Percentiles rank a stretch among this genome's conserved stretches.
Conservation (phyloP, 2,888 invertebrate species). For the Diaprepes abbreviatus region DNA sequence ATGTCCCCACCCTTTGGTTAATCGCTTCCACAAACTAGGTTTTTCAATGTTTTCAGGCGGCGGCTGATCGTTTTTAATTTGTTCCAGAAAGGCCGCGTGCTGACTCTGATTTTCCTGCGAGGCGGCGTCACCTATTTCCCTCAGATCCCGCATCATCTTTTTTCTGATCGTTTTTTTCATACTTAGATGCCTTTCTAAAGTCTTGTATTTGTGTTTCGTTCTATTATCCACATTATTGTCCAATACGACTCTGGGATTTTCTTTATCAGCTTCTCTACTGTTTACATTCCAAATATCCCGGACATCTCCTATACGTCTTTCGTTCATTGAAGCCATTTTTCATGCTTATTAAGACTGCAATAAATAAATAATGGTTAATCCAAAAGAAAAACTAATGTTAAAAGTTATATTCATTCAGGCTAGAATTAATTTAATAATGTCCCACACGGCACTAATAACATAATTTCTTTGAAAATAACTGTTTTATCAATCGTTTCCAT, state of each 20-base stretch:
- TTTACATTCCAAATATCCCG: conserved; percentile 71
- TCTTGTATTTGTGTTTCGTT: conserved; percentile 80
- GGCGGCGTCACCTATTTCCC: conserved; percentile 71
- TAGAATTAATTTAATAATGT: too few relatives aligned
- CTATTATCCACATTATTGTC: conserved; percentile 69
- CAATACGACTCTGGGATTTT: conserved; percentile 67
- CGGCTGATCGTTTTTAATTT: conserved; percentile 67
- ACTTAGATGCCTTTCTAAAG: conserved; percentile 84
- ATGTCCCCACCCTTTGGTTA: conserved; percentile 67
- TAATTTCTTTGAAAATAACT: too few relatives aligned
- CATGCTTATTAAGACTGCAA: conserved; percentile 46
- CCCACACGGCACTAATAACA: too few relatives aligned
- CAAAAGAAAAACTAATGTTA: too few relatives aligned
- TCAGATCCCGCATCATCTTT: conserved; percentile 87
- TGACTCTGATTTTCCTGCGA: conserved; percentile 56
- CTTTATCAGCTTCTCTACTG: conserved; percentile 62
- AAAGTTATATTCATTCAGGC: too few relatives aligned
- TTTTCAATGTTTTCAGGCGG: conserved; percentile 67
- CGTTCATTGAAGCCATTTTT: conserved; percentile 74
- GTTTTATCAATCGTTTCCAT: too few relatives aligned
- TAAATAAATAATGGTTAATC: conserved; percentile 1
- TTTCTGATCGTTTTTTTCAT: conserved; percentile 90
- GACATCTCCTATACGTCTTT: conserved; percentile 82
- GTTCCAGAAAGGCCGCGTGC: conserved; percentile 65
- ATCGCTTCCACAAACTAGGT: conserved; percentile 67